phyloP scores from a whole-genome alignment of 2,113 vertebrate genomes.

The Triplophysa tibetana region DNA sequence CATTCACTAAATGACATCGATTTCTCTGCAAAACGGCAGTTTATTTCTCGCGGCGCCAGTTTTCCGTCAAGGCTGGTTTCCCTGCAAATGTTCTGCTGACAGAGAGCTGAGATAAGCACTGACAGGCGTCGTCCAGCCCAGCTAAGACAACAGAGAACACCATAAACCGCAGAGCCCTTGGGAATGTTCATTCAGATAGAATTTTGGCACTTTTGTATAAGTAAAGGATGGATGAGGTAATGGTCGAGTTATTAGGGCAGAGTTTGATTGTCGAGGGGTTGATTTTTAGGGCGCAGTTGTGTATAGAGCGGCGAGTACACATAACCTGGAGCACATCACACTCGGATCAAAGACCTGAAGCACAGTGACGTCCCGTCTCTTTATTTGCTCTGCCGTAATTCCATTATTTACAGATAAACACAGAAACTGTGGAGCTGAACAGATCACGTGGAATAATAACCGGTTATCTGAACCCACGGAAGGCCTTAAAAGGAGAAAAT shows the following conservation, averaged over 20 bases:
- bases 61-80: background rate
- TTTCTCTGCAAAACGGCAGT: background rate
- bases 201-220: background rate
- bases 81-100: background rate
- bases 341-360: conserved; percentile 10
- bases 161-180: background rate
- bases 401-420: conserved; percentile 1
- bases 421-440: background rate
- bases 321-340: conserved; percentile 32
- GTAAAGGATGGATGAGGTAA: background rate
- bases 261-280: background rate
- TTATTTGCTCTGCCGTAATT: background rate
- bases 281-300: background rate
- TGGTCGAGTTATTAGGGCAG: too few relatives aligned
- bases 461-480: background rate
- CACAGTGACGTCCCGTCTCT: background rate
- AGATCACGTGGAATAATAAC: background rate
- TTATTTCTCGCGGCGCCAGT: background rate
- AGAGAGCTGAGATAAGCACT: background rate
- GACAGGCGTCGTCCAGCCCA: background rate
- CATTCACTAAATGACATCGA: too few relatives aligned
- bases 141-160: conserved; percentile 18
- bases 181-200: background rate
- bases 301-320: background rate
- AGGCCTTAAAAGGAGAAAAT: background rate